phyloP scores from a whole-genome alignment of 2,888 invertebrate species.

The Anthophora plumipes region DNA sequence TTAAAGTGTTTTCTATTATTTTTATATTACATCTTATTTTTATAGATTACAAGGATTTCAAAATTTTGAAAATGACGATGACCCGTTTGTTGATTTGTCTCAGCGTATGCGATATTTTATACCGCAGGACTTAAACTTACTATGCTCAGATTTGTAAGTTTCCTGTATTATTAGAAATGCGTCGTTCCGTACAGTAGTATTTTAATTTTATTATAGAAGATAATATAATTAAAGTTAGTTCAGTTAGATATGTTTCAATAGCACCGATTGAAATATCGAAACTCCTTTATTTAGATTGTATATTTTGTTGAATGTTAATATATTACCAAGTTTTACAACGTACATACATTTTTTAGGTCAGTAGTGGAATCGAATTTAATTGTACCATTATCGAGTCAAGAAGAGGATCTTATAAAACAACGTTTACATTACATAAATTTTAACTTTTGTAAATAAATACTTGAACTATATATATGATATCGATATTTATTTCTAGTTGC shows the following conservation, averaged over 20 bases:
- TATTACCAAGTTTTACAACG: not conserved
- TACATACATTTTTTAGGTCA: constrained; percentile 12
- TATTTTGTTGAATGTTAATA: not conserved
- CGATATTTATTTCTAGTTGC: not conserved
- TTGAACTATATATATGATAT: not conserved
- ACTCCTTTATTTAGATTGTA: not conserved
- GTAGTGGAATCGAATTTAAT: not conserved
- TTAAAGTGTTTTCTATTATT: too few relatives aligned
- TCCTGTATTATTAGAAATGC: not conserved
- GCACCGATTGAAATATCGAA: not conserved
- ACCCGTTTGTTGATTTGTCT: constrained; percentile 77
- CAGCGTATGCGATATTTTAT: constrained; percentile 75
- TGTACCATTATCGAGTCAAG: not conserved
- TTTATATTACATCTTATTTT: constrained; percentile 6
- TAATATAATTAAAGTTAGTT: not conserved
- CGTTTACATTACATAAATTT: not conserved
- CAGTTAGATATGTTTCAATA: not conserved
- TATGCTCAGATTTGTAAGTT: constrained; percentile 77
- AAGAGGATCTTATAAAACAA: constrained; percentile 3
- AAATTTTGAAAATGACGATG: constrained; percentile 58
- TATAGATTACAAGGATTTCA: constrained; percentile 75
- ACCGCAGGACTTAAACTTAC: constrained; percentile 74
- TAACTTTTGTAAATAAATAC: constrained; percentile 36
- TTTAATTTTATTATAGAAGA: not conserved
- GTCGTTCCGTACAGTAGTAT: not conserved